Conservation (phyloP, 1,140 invertebrate genomes). For the Diprion similis region DNA sequence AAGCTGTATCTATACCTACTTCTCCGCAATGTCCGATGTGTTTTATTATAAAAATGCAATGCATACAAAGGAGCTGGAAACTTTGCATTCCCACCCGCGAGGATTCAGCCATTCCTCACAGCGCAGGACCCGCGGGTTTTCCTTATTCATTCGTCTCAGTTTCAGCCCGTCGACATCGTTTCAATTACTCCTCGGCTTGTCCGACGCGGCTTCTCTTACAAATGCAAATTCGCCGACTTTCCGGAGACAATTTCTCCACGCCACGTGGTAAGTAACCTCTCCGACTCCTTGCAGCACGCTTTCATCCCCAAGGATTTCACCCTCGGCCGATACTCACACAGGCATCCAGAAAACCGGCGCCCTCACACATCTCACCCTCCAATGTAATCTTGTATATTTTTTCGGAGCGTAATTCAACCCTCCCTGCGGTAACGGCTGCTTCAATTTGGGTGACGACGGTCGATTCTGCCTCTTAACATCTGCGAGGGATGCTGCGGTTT, state of each 20-base stretch:
- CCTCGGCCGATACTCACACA: not conserved
- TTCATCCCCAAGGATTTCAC: not conserved
- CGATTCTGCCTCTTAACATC: not conserved
- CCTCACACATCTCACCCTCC: too few relatives aligned
- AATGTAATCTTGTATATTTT: not conserved
- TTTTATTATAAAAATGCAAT: not conserved
- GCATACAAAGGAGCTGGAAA: not conserved
- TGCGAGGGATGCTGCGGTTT: not conserved
- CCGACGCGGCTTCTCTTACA: not conserved
- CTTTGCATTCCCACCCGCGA: not conserved
- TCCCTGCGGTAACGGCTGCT: not conserved
- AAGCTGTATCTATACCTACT: too few relatives aligned
- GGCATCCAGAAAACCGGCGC: too few relatives aligned
- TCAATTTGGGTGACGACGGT: not conserved
- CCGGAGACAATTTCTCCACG: not conserved
- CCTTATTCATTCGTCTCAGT: not conserved
- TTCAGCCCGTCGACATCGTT: not conserved
- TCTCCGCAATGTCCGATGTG: not conserved
- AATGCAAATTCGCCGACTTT: not conserved
- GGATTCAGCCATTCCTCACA: not conserved
- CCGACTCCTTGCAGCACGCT: not conserved
- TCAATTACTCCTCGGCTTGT: not conserved
- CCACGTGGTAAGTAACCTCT: not conserved
- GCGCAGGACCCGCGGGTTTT: not conserved
- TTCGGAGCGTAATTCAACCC: not conserved